phyloP scores from a whole-genome alignment of 2,113 vertebrate species.

The Xiphophorus hellerii region DNA sequence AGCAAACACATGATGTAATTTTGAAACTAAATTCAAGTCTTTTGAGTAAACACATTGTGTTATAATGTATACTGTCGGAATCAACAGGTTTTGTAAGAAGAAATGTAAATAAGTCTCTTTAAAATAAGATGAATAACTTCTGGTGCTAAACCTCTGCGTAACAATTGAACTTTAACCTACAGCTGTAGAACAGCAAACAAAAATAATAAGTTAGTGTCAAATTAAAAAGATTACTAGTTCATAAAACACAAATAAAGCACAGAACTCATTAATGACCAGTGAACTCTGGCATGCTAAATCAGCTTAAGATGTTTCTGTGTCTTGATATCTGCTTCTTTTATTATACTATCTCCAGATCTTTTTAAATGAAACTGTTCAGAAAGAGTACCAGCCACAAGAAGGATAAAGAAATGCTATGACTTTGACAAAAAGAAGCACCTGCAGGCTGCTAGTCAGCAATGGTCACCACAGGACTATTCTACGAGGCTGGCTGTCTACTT shows the following conservation, averaged over 20 bases:
- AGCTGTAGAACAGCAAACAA: background rate
- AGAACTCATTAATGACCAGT: background rate
- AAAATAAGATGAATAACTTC: background rate
- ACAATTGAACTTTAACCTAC: background rate
- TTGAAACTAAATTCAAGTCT: too few relatives aligned
- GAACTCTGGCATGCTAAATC: background rate
- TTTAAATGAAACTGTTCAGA: background rate
- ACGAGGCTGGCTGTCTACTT: slow-evolving; percentile 28
- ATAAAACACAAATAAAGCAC: background rate
- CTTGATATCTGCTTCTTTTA: background rate
- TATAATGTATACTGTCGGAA: background rate
- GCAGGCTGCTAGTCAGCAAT: background rate
- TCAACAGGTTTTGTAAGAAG: background rate
- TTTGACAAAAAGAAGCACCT: slow-evolving; percentile 25
- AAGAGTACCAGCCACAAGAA: background rate
- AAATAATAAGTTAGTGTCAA: background rate
- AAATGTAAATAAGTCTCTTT: background rate
- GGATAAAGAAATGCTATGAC: background rate
- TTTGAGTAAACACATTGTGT: too few relatives aligned
- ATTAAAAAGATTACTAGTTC: background rate
- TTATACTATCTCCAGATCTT: background rate
- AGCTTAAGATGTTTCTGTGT: background rate
- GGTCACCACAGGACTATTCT: slow-evolving; percentile 12
- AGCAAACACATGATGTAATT: background rate
- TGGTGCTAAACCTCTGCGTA: background rate